phyloP scores from a whole-genome alignment of 64 coral and sea anemone genomes.

The Hydrozoanthus tunicans region DNA sequence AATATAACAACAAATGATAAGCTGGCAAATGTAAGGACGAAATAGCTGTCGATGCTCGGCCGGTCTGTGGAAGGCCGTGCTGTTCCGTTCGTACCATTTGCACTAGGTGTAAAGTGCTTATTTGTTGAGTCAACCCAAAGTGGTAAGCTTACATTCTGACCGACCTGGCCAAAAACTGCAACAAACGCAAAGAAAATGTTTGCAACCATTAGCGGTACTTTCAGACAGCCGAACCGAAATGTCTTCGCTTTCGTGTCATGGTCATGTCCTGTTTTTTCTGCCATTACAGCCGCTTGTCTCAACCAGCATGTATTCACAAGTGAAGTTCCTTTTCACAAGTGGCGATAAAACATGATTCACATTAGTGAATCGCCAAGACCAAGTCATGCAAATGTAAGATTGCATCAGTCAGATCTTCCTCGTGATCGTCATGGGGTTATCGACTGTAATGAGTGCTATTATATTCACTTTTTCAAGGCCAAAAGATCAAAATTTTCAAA shows the following conservation, averaged over 20 bases:
- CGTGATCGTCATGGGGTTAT: no score
- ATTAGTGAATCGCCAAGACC: no score
- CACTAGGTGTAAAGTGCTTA: neutral
- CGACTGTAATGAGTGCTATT: no score
- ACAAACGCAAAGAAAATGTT: conserved; percentile 58
- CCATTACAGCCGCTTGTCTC: no score
- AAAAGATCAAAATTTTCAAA: no score
- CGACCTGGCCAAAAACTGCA: conserved; percentile 38
- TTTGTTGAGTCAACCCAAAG: conserved; percentile 69
- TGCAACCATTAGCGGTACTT: conserved; percentile 48
- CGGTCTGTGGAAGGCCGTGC: neutral
- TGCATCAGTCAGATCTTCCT: no score
- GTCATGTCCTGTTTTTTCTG: no score
- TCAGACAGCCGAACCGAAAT: conserved; percentile 2
- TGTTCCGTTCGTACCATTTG: neutral
- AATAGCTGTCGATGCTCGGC: conserved; percentile 74
- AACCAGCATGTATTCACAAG: no score
- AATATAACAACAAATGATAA: conserved; percentile 86
- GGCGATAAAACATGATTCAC: no score
- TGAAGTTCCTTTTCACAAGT: no score
- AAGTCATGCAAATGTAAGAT: no score
- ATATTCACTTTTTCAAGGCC: no score
- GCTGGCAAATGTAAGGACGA: conserved; percentile 81
- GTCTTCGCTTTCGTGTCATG: neutral
- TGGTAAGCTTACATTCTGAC: conserved; percentile 39